Evolutionary conservation across 2,113 vertebrate species (phyloP).

Genomic region (Phalacrocorax aristotelis): DNA sequence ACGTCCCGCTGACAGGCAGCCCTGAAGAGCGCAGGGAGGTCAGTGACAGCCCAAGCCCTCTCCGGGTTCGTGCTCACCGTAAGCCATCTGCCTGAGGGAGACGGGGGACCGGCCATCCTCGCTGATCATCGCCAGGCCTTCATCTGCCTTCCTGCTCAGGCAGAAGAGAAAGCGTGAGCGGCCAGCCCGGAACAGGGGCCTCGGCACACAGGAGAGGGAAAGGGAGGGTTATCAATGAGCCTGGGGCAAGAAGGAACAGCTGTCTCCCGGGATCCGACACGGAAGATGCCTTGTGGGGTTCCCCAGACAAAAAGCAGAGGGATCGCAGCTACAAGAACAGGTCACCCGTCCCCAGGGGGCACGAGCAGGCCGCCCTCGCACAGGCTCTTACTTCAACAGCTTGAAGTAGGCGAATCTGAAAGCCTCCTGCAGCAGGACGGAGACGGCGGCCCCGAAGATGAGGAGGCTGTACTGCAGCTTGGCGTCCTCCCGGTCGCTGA

Average conservation of each 20-base stretch:
- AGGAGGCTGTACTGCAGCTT: conserved; percentile 72
- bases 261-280: rapidly evolving
- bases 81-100: conserved; percentile 78
- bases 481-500: conserved; percentile 67
- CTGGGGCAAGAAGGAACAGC: rapidly evolving
- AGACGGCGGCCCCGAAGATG: conserved; percentile 71
- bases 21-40: not conserved
- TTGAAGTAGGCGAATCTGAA: conserved; percentile 79
- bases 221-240: rapidly evolving
- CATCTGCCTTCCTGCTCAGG: conserved; percentile 73
- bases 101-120: conserved; percentile 76
- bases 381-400: conserved; percentile 73
- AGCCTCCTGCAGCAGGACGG: conserved; percentile 78
- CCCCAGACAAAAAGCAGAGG: not conserved
- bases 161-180: not conserved
- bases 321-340: not conserved
- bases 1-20: not conserved
- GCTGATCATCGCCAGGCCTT: conserved; percentile 74
- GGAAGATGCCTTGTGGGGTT: rapidly evolving
- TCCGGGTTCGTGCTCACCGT: conserved; percentile 60
- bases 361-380: rapidly evolving
- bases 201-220: rapidly evolving
- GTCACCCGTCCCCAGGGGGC: not conserved
- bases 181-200: rapidly evolving
- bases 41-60: no score